phyloP scores from a whole-genome alignment of 2,888 invertebrate genomes.

The Coronaproctus castanopsis region DNA sequence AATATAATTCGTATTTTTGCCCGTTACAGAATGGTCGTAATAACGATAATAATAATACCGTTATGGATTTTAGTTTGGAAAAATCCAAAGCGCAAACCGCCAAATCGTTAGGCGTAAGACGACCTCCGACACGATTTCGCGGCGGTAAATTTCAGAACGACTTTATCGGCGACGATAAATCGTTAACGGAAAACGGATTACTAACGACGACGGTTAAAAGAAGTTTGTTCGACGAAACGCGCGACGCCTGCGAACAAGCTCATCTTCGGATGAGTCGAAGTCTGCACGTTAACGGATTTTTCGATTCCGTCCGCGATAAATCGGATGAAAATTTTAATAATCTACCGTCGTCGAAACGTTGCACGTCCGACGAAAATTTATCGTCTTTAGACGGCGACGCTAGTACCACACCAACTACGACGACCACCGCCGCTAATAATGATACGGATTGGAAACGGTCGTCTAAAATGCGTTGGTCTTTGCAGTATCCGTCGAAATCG shows the following conservation, averaged over 20 bases:
- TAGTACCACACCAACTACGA: constrained; percentile 14
- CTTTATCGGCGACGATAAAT: neutral
- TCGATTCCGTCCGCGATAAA: neutral
- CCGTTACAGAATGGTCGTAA: no score
- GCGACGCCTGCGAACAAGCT: neutral
- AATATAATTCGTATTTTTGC: no score
- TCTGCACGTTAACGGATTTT: neutral
- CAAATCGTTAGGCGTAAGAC: constrained; percentile 28
- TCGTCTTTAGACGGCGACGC: constrained; percentile 13
- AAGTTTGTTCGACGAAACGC: neutral
- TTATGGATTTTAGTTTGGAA: constrained; percentile 30
- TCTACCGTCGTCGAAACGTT: constrained; percentile 24
- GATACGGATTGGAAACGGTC: constrained; percentile 39
- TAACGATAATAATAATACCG: no score
- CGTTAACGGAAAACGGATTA: neutral
- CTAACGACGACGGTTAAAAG: neutral
- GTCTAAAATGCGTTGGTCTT: constrained; percentile 40
- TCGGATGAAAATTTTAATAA: neutral
- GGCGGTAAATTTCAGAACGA: neutral
- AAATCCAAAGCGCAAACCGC: constrained; percentile 32
- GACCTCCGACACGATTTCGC: constrained; percentile 31
- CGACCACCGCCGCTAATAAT: constrained; percentile 21
- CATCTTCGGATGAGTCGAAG: neutral
- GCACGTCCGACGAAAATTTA: constrained; percentile 32
- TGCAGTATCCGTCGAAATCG: constrained; percentile 37